Percentiles rank a stretch among this genome's conserved stretches.
phyloP scores from a whole-genome alignment of 2,113 vertebrate genomes.

The Aramus guarauna region DNA sequence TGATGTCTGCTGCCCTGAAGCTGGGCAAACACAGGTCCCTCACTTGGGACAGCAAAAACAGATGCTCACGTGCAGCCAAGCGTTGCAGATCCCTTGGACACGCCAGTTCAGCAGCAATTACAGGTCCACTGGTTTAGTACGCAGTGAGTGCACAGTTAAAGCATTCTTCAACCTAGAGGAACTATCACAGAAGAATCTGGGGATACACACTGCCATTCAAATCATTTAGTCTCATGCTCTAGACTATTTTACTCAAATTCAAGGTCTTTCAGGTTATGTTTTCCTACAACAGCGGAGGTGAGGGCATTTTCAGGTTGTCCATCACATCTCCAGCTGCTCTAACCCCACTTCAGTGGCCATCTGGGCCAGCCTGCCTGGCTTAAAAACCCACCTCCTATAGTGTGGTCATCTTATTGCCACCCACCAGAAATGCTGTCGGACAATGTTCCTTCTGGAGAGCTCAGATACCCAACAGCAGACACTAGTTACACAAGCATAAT shows the following conservation, averaged over 20 bases:
- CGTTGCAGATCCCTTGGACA: neutral
- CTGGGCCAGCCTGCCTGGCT: neutral
- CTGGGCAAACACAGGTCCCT: neutral
- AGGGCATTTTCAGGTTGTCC: neutral
- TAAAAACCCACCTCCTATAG: neutral
- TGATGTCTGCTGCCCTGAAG: neutral
- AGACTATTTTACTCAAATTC: neutral
- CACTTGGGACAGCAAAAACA: neutral
- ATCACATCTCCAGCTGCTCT: neutral
- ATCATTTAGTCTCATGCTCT: neutral
- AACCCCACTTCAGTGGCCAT: neutral
- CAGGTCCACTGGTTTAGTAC: fast-evolving
- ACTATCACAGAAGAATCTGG: neutral
- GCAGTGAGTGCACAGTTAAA: fast-evolving
- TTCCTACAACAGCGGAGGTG: too few relatives aligned
- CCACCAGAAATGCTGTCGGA: too few relatives aligned
- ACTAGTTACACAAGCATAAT: neutral
- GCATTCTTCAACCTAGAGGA: neutral
- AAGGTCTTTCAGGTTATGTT: neutral
- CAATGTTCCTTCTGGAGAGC: neutral
- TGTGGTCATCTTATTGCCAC: too few relatives aligned
- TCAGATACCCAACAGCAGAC: neutral
- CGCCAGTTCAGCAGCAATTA: neutral
- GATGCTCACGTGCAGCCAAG: fast-evolving
- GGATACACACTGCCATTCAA: neutral